Base-by-base conservation (phyloP, 2,797 vertebrate species). In the Perodicticus potto region DNA sequence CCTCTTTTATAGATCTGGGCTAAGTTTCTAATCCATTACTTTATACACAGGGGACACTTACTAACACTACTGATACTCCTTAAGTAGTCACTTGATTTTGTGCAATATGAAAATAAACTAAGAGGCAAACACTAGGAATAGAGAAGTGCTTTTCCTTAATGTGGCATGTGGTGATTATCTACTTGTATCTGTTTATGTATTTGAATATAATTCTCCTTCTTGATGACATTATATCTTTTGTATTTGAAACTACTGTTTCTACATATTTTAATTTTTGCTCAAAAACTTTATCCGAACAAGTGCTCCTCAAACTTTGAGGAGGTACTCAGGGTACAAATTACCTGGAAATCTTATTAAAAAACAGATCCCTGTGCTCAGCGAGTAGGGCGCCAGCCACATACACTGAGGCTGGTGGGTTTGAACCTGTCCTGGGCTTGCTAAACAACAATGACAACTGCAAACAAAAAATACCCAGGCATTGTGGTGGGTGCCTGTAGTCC, bases 101-200 rank as follows among this genome's bases (percentile, higher is more conserved):
- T 34, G 37, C 88, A 94, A 59, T 43, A 72, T 86, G 37, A 94
- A 76, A 87, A 85, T 74, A 81, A 70, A 13, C 89, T 55, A 91
- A 55, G 11, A 19, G 1, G 8, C 45, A n/a, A 2, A 40, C 0
- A 63, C 11, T 81, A 67, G 43, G 20, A n/a, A 53, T 65, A 57
- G 25, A 78, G 29, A 94, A 82, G 34, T 3, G 40, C 40, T 45
- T 55, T 76, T 43, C 63, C 34, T 86, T 93, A 92, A 83, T 45
- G 13, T 23, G 11, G 22, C 49, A 45, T 5, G 1, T 32, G 23
- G 2, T 34, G 57, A 53, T 11, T 53, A 5, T 65, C 2, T 1
- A 34, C 22, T 40, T 91, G 13, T 25, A 57, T n/a, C 11, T 70
- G 2, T 53, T 69, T 3, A 49, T 37, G 6, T 80, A 70, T 45